Conservation (phyloP, 2,113 vertebrate genomes). For the Dipodomys spectabilis region DNA sequence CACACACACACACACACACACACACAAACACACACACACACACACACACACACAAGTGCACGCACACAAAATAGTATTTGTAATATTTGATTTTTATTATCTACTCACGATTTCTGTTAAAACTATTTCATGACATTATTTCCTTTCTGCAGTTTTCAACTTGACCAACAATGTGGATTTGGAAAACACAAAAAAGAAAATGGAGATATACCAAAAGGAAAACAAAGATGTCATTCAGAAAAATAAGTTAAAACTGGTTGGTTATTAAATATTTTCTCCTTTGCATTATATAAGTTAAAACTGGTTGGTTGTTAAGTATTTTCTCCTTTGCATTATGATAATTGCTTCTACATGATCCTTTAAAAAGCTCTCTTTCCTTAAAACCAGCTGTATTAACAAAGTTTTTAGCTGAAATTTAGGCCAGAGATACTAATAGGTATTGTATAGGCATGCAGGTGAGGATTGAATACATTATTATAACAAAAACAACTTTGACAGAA, state of each 20-base stretch:
- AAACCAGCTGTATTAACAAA: constrained; percentile 22
- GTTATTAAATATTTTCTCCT: constrained; percentile 78
- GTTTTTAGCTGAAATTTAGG: constrained; percentile 24
- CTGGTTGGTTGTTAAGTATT: constrained; percentile 89
- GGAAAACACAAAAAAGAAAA: constrained; percentile 95
- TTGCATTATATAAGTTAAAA: constrained; percentile 90
- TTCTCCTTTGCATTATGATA: constrained; percentile 40
- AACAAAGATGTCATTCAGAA: constrained; percentile 97
- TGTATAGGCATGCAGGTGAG: neutral
- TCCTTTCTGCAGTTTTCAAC: constrained; percentile 92
- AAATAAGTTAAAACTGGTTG: constrained; percentile 96
- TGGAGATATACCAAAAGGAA: constrained; percentile 97
- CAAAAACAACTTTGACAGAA: constrained; percentile 2
- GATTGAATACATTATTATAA: constrained; percentile 3
- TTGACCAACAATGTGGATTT: constrained; percentile 97
- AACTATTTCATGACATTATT: constrained; percentile 60
- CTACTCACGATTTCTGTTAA: constrained; percentile 46
- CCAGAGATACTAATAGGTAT: neutral
- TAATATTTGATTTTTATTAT: constrained; percentile 48
- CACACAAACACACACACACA: too few species aligned
- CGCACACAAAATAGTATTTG: too few species aligned
- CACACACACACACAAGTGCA: too few species aligned
- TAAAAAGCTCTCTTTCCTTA: constrained; percentile 45
- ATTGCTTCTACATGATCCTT: constrained; percentile 21
- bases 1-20: too few species aligned